Base-by-base conservation (phyloP, 2,888 invertebrate genomes). In the Lysandra coridon region DNA sequence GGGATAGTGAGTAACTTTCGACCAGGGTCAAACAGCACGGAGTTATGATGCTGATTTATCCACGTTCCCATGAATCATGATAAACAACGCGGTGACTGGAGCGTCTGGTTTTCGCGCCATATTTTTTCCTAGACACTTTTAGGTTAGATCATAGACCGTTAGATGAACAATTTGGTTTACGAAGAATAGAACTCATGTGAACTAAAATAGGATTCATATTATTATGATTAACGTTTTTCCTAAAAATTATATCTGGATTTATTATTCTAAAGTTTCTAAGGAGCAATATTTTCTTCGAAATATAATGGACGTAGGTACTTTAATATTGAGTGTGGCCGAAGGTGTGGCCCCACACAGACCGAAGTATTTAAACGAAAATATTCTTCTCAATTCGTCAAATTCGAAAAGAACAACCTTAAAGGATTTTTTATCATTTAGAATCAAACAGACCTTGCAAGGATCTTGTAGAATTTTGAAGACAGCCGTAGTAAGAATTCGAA, bases 31-130 rank as follows among this genome's bases (percentile, higher is more conserved):
- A 80, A 81, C 81, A 83, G 81, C 87, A 86, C 84, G 82, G 83
- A 82, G 83, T 82, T 83, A 83, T 83, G 80, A 78, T 44, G 53
- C 86, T 91, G 91, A 91, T 91, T 92, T 92, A 92, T 91, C 82
- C 87, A 87, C 88, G 88, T 88, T 89, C 87, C 83, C 82, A 88
- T 91, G 90, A 91, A 91, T 91, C 90, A 91, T 89, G 84, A 83
- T 86, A 87, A 90, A 87, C 84, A 87, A 88, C 88, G 88, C 87
- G 88, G 85, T 82, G 83, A 83, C 75, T 82, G 78, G 78, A 73
- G 83, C 84, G 85, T 84, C 85, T 84, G 81, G 75, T 75, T 80
- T 82, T 78, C 80, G 64, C 76, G 74, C 80, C 78, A 78, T 78
- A 73, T 78, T 49, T 80, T 80, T 79, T 81, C 78, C 78, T 53